Evolutionary conservation across 2,888 invertebrate species (phyloP).

Genomic region (Drosophila histrio): DNA sequence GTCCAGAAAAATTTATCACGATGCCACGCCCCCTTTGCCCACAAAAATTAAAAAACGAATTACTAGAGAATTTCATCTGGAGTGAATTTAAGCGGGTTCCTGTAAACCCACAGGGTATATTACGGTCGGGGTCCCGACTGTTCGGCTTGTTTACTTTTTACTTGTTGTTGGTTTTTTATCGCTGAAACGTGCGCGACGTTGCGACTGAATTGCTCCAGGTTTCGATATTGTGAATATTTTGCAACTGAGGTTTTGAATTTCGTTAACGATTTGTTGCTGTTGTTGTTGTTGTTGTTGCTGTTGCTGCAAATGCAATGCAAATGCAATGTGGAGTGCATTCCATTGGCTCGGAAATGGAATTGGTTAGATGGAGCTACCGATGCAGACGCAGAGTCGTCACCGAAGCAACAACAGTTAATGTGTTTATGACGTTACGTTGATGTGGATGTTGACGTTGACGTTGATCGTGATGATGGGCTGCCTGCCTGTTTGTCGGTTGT

Average conservation of each 20-base stretch:
- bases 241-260: conserved; percentile 45
- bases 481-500: background rate
- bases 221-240: conserved; percentile 47
- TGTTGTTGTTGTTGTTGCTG: background rate
- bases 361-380: background rate
- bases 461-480: conserved; percentile 35
- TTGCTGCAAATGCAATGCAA: conserved; percentile 23
- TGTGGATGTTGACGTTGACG: conserved; percentile 13
- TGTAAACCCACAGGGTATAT: no score
- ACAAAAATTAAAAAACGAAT: no score
- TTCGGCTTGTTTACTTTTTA: background rate
- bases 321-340: conserved; percentile 46
- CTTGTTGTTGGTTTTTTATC: conserved; percentile 48
- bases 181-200: conserved; percentile 68
- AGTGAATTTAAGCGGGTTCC: no score
- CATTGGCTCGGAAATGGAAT: conserved; percentile 18
- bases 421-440: conserved; percentile 31
- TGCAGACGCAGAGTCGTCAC: conserved; percentile 6
- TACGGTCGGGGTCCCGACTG: no score
- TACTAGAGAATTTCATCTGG: no score
- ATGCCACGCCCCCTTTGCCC: no score
- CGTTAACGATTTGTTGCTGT: conserved; percentile 35
- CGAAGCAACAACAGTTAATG: conserved; percentile 8
- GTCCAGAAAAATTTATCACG: no score
- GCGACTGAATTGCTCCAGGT: conserved; percentile 55